Evolutionary conservation across 2,888 invertebrate species (phyloP).

Genomic region (Andrena dorsata): DNA sequence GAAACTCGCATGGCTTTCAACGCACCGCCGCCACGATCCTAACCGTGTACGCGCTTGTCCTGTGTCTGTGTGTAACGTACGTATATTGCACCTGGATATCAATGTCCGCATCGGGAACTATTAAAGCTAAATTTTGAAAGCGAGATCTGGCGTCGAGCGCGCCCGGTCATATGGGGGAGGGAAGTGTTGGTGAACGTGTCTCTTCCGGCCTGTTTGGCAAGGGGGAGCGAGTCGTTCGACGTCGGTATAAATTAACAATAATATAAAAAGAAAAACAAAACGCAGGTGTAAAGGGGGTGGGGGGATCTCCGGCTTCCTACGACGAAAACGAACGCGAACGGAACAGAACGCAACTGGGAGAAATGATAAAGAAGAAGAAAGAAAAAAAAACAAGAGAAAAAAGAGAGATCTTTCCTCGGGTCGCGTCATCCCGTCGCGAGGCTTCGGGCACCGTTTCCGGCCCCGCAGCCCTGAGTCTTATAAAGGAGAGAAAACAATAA

Average conservation of each 20-base stretch:
- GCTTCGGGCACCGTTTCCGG: slow-evolving; percentile 39
- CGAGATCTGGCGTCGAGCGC: slow-evolving; percentile 56
- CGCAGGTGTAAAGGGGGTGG: background rate
- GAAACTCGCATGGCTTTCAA: slow-evolving; percentile 58
- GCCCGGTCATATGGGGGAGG: background rate
- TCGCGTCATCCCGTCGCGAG: slow-evolving; percentile 74
- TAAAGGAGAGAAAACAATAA: slow-evolving; percentile 74
- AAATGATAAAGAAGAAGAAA: slow-evolving; percentile 15
- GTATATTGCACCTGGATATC: slow-evolving; percentile 75
- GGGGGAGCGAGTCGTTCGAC: background rate
- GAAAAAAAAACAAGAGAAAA: slow-evolving; percentile 17
- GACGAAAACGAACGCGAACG: slow-evolving; percentile 38
- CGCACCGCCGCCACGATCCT: slow-evolving; percentile 68
- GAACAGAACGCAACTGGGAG: slow-evolving; percentile 40
- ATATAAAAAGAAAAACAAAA: background rate
- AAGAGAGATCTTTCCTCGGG: slow-evolving; percentile 51
- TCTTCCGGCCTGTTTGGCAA: background rate
- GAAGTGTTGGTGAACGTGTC: background rate
- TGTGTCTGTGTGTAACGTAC: slow-evolving; percentile 68
- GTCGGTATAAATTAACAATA: slow-evolving; percentile 54
- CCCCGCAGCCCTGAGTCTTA: slow-evolving; percentile 75
- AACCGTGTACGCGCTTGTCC: slow-evolving; percentile 63
- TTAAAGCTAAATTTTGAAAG: slow-evolving; percentile 76
- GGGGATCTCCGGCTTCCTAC: slow-evolving; percentile 40
- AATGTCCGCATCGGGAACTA: slow-evolving; percentile 63